Evolutionary conservation across 1,140 invertebrate genomes (phyloP), one percentile per base, ranked within the genome.

Genomic region (Drosophila mayri): DNA sequence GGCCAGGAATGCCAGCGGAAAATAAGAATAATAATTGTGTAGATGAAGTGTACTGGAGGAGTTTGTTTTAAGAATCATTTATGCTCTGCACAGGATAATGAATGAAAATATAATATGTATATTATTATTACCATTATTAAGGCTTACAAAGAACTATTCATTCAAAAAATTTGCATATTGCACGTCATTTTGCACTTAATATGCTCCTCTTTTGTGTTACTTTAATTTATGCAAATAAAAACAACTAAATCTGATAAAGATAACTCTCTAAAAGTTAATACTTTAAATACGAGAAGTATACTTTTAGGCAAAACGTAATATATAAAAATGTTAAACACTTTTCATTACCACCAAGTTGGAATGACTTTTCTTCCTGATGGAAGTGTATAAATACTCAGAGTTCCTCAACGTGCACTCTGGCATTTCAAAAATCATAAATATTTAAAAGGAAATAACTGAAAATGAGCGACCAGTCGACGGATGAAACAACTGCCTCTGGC

Each of bases 361-460:
- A 25, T 10, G 40, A 58, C 49, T 46, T 46, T 50, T 25, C 28
- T 8, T 38, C 10, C 8, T 37, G 25, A 32, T 16, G 28, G 22
- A 11, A 77, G 62, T 58, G 49, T 67, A 64, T 79, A 74, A 85
- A 78, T 74, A 64, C 76, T 35, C 22, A 12, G 49, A 70, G 67
- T 71, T 58, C 67, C 64, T 40, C 12, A 28, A 68, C 59, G 77
- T 75, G 65, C 61, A 49, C 77, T 44, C 64, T 76, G 85, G 85
- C 50, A 85, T 90, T 79, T 81, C 65, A 65, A 90, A 90, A 90
- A 84, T 88, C 73, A 84, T 90, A 88, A 88, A 88, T 90, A 88
- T 88, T 81, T 81, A 54, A 74, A 85, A 73, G 72, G 57, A 88
- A 90, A 84, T 84, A 80, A 66, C 77, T 80, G 55, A 75, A 85